Percentiles rank a stretch among this genome's conserved stretches.
phyloP scores from a whole-genome alignment of 1,140 invertebrate genomes.

The Micrasema minimum region DNA sequence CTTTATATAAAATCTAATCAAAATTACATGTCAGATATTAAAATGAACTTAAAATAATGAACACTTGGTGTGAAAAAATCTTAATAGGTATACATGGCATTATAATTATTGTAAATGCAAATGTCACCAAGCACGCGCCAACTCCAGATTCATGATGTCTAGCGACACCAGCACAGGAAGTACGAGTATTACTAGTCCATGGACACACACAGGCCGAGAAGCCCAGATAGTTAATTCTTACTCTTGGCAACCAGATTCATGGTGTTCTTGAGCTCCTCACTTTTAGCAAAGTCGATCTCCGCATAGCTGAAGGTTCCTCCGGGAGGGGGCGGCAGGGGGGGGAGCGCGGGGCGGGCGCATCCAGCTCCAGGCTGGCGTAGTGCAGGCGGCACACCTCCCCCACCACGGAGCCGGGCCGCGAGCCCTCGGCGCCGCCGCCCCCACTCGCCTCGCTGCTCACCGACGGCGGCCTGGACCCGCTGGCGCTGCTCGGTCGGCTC shows the following conservation, averaged over 20 bases:
- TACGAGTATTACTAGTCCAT: background rate
- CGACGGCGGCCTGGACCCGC: constrained; percentile 62
- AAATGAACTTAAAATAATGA: constrained; percentile 46
- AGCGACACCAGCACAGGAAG: no score
- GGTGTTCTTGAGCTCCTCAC: constrained; percentile 59
- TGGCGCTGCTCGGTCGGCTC: constrained; percentile 54
- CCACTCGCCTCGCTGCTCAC: constrained; percentile 63
- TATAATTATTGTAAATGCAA: background rate
- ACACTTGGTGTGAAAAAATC: constrained; percentile 44
- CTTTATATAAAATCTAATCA: constrained; percentile 41
- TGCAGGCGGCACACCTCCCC: constrained; percentile 67
- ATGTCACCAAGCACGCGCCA: background rate
- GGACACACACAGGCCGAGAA: background rate
- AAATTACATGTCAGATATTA: constrained; percentile 42
- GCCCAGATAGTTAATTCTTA: constrained; percentile 45
- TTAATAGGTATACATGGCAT: constrained; percentile 35
- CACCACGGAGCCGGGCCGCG: constrained; percentile 49
- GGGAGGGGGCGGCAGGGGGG: constrained; percentile 60
- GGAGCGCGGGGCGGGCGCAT: constrained; percentile 55
- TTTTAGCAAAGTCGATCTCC: constrained; percentile 78
- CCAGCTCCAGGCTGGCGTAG: constrained; percentile 76
- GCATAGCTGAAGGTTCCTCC: constrained; percentile 69
- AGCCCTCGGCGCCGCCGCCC: constrained; percentile 46
- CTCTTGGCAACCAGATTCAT: constrained; percentile 50
- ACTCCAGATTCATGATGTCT: background rate